These are phyloP conservation scores for Cryptus armator DNA, from an alignment of 2,888 invertebrate species.

Conservation along the genomic window DNA sequence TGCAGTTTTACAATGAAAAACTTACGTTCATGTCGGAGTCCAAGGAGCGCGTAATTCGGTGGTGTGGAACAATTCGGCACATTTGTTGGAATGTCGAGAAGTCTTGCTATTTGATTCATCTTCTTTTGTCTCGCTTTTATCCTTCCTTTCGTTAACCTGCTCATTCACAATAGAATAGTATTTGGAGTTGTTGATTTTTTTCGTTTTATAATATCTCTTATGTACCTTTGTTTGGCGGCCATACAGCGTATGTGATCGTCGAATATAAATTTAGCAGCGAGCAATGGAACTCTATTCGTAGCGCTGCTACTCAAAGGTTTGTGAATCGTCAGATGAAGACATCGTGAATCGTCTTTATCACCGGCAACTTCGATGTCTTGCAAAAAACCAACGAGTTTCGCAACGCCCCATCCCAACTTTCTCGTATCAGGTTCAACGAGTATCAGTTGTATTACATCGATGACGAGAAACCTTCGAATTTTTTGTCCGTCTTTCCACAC, in stretches of 20 bases:
- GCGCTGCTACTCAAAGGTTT: slow-evolving; percentile 90
- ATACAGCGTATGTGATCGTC: slow-evolving; percentile 99
- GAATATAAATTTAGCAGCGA: slow-evolving; percentile 97
- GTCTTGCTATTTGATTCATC: slow-evolving; percentile 97
- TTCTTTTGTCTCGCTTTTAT: slow-evolving; percentile 98
- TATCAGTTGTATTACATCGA: slow-evolving; percentile 97
- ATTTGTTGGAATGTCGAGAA: slow-evolving; percentile 92
- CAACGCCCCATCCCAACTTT: slow-evolving; percentile 98
- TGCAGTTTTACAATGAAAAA: slow-evolving; percentile 2
- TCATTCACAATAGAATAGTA: neutral
- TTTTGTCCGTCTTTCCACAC: slow-evolving; percentile 95
- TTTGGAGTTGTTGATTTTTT: neutral
- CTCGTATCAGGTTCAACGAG: slow-evolving; percentile 98
- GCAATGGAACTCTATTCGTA: slow-evolving; percentile 91
- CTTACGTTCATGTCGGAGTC: slow-evolving; percentile 82
- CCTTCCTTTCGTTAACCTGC: slow-evolving; percentile 89
- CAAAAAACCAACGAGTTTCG: slow-evolving; percentile 97
- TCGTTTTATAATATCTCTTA: neutral
- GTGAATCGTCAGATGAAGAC: slow-evolving; percentile 97
- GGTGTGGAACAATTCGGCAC: slow-evolving; percentile 83
- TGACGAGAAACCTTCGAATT: slow-evolving; percentile 97
- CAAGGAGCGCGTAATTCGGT: slow-evolving; percentile 81
- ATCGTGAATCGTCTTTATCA: slow-evolving; percentile 98
- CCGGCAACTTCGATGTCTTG: slow-evolving; percentile 98
- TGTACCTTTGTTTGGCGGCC: slow-evolving; percentile 98